phyloP scores from a whole-genome alignment of 2,113 vertebrate species.

The Tachuris rubrigastra region DNA sequence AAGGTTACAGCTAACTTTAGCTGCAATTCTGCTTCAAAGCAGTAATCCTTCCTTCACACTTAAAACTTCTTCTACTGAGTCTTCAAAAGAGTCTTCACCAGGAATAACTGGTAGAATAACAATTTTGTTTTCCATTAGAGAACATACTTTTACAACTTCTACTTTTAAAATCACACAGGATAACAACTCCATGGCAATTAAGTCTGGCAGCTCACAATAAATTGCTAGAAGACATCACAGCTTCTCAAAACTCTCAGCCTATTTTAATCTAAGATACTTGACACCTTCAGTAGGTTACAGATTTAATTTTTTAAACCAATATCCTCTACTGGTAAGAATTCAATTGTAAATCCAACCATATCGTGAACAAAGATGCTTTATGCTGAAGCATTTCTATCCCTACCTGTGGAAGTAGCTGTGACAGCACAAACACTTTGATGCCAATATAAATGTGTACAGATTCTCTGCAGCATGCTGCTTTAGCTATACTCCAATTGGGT shows the following conservation, averaged over 20 bases:
- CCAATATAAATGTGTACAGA: not conserved
- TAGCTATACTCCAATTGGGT: not conserved
- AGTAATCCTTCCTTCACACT: not conserved
- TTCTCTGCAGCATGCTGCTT: not conserved
- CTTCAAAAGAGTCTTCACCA: not conserved
- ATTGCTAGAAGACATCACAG: conserved; percentile 38
- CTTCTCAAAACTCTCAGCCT: not conserved
- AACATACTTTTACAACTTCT: not conserved
- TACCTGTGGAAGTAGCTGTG: not conserved
- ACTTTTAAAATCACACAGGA: not conserved
- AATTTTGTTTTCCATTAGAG: not conserved
- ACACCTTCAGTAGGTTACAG: not conserved
- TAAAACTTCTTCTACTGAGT: not conserved
- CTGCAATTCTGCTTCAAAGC: not conserved
- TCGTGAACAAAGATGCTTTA: not conserved
- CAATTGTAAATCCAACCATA: not conserved
- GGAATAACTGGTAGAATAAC: not conserved
- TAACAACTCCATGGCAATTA: conserved; percentile 31
- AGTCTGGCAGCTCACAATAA: conserved; percentile 38
- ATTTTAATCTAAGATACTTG: not conserved
- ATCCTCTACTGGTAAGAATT: not conserved
- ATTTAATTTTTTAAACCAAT: not conserved
- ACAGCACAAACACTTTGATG: not conserved
- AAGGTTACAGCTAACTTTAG: not conserved
- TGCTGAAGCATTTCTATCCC: not conserved